phyloP scores from a whole-genome alignment of 2,888 invertebrate genomes.

The Calephelis perditalis region DNA sequence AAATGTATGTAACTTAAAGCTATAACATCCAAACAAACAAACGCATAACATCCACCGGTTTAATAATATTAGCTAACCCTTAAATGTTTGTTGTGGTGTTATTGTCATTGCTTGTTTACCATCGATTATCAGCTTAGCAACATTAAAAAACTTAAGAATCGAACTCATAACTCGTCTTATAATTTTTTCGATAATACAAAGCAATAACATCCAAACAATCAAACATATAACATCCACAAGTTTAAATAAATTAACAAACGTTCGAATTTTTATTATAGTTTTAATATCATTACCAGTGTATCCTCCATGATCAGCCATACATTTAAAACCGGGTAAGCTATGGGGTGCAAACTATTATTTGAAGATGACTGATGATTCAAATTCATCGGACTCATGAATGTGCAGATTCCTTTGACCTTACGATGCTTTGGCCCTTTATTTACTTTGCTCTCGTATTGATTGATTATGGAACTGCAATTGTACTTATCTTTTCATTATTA shows the following conservation, averaged over 20 bases:
- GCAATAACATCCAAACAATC: too few species aligned
- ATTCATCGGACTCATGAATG: constrained; percentile 68
- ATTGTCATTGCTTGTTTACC: too few species aligned
- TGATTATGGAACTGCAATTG: constrained; percentile 30
- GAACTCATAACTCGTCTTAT: too few species aligned
- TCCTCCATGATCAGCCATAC: constrained; percentile 13
- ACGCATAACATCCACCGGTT: too few species aligned
- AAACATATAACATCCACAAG: not conserved
- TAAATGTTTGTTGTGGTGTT: too few species aligned
- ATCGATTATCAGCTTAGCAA: too few species aligned
- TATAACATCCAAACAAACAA: too few species aligned
- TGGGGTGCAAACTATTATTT: constrained; percentile 74
- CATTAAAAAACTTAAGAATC: too few species aligned
- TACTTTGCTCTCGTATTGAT: constrained; percentile 37
- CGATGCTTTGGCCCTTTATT: constrained; percentile 32
- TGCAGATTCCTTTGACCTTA: constrained; percentile 65
- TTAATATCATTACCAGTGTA: constrained; percentile 35
- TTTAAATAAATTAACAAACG: constrained; percentile 2
- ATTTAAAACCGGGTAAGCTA: constrained; percentile 57
- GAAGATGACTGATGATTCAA: constrained; percentile 69
- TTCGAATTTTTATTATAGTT: constrained; percentile 24
- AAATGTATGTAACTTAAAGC: too few species aligned
- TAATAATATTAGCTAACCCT: too few species aligned
- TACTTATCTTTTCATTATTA: constrained; percentile 22
- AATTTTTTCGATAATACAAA: too few species aligned